Base-by-base conservation (phyloP, 1,140 invertebrate species). In the Caligus rogercresseyi region DNA sequence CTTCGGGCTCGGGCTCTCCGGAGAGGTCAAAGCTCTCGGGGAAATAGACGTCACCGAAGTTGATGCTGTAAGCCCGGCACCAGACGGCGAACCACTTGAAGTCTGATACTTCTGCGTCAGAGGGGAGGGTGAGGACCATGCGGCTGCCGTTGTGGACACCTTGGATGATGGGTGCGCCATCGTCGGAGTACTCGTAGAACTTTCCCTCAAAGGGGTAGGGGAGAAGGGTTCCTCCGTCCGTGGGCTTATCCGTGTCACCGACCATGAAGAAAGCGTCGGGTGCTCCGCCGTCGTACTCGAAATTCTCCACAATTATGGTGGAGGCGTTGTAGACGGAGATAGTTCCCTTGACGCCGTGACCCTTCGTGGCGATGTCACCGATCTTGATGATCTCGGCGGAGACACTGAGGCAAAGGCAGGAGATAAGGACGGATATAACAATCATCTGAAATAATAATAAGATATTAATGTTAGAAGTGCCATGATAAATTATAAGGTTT, bases 221-320 rank as follows among this genome's bases (percentile, higher is more conserved):
- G 14, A 55, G 19, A 14, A 25, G 16, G 1, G 52, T 56, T 15
- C 52, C 61, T 14, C 19, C 52, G 2, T 20, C 61, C n/a, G 7
- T 16, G 0, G 89, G 88, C 68, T 87, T 83, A 0, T 78, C 75
- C 1, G 87, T 87, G 67, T 82, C 88, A 3, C 89, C 89, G 4
- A 90, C 87, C 85, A 85, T 90, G 71, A 93, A 93, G 71, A 88
- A 91, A 2, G 87, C 86, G 70, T 90, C 87, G 1, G 86, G 84
- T 1, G 85, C 86, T 11, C 82, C 84, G 11, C 89, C 89, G 68
- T 92, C 87, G 68, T 91, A 93, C 20, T 55, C 19, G 16, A 63
- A 62, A 26, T 43, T 25, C 18, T 60, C 26, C 15, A 60, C 26
- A 25, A 60, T 15, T 14, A 60, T 20, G 4, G 57, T 60, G 13